Evolutionary conservation across 2,797 vertebrate genomes (phyloP).

Genomic region (Clarias fuscus): DNA sequence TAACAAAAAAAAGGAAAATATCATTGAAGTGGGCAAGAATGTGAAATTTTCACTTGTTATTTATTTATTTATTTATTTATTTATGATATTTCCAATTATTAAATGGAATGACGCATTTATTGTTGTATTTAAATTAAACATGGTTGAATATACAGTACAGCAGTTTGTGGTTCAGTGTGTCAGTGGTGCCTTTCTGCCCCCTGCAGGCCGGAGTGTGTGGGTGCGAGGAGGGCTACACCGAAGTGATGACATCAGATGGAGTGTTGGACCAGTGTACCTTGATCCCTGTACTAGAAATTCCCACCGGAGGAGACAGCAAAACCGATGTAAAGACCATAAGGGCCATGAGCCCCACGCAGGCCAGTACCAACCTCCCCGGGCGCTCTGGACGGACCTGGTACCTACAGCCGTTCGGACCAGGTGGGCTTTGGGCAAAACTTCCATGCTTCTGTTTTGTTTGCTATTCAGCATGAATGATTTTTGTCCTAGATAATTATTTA

Average conservation of each 20-base stretch:
- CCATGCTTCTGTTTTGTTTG: background rate
- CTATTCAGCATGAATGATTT: background rate
- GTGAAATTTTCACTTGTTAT: background rate
- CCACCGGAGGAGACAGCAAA: conserved; percentile 87
- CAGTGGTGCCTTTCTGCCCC: conserved; percentile 46
- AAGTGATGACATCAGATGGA: conserved; percentile 92
- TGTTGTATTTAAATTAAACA: background rate
- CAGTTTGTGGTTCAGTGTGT: background rate
- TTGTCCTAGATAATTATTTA: background rate
- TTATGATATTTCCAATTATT: background rate
- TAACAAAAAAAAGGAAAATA: background rate
- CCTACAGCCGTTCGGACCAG: conserved; percentile 93
- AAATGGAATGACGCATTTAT: background rate
- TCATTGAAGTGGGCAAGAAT: background rate
- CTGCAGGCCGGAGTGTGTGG: conserved; percentile 83
- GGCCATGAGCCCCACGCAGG: conserved; percentile 86
- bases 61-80: background rate
- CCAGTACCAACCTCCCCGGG: conserved; percentile 79
- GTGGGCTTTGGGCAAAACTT: conserved; percentile 66
- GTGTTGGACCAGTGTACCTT: conserved; percentile 90
- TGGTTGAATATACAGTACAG: background rate
- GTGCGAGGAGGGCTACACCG: conserved; percentile 94
- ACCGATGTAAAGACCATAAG: conserved; percentile 94
- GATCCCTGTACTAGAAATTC: conserved; percentile 91
- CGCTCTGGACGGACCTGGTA: conserved; percentile 90